A percentile compares a stretch with the other conserved stretches of the same genome.
Evolutionary conservation across 2,888 invertebrate genomes (phyloP).

Genomic region (Xanthorhoe spadicearia): DNA sequence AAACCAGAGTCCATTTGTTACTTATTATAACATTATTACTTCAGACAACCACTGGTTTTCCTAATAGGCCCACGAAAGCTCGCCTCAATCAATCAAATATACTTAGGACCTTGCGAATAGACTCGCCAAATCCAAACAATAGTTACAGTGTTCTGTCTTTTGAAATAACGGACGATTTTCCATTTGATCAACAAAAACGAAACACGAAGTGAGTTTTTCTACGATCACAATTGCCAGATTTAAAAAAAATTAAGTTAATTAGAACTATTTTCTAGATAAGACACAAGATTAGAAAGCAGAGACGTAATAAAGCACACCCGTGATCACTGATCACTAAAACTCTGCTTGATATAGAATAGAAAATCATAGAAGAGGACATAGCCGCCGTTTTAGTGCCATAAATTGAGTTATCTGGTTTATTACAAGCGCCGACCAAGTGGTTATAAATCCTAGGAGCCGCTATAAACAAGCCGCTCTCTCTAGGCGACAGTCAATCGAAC

Average conservation of each 20-base stretch:
- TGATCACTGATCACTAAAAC: conserved; percentile 62
- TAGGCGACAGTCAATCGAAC: conserved; percentile 67
- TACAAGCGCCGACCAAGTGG: conserved; percentile 64
- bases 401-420: conserved; percentile 74
- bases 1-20: conserved; percentile 16
- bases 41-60: conserved; percentile 18
- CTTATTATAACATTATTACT: conserved; percentile 22
- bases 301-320: conserved; percentile 51
- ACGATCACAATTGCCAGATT: background rate
- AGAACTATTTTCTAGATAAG: background rate
- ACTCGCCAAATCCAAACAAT: background rate
- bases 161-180: background rate
- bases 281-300: conserved; percentile 29
- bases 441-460: conserved; percentile 61
- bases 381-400: conserved; percentile 62
- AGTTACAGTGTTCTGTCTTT: background rate
- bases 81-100: conserved; percentile 36
- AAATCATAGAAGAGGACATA: conserved; percentile 59
- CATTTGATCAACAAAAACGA: background rate
- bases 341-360: conserved; percentile 62
- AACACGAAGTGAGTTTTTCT: background rate
- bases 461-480: conserved; percentile 63
- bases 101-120: background rate
- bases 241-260: background rate
- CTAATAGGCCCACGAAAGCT: conserved; percentile 11